Evolutionary conservation across 2,113 vertebrate genomes (phyloP).

Genomic region (Pagrus major): DNA sequence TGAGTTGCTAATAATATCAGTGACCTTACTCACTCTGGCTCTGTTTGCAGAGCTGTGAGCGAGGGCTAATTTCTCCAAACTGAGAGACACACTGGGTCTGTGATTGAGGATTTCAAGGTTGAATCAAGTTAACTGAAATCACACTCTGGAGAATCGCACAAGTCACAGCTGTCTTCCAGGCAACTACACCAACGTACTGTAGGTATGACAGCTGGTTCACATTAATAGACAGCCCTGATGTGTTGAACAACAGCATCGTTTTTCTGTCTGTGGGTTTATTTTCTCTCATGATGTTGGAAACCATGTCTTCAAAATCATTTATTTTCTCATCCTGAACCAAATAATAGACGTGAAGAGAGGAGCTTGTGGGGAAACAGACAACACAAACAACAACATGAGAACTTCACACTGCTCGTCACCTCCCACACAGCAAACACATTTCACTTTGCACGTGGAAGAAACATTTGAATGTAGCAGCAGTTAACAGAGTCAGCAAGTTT

Average conservation of each 20-base stretch:
- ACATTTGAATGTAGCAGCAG: neutral
- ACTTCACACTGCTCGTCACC: neutral
- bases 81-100: neutral
- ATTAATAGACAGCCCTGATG: neutral
- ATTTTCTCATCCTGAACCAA: neutral
- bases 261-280: neutral
- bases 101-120: slow-evolving; percentile 13
- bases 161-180: slow-evolving; percentile 7
- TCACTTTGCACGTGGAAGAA: neutral
- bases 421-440: neutral
- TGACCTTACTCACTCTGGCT: slow-evolving; percentile 39
- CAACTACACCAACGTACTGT: neutral
- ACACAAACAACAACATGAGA: neutral
- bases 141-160: neutral
- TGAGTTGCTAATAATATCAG: slow-evolving; percentile 49
- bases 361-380: neutral
- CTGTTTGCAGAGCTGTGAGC: slow-evolving; percentile 7
- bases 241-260: neutral
- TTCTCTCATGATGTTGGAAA: neutral
- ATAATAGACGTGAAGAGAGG: neutral
- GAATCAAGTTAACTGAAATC: neutral
- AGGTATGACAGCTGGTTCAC: neutral
- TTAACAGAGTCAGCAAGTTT: neutral
- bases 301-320: neutral
- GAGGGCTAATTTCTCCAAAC: neutral